phyloP scores from a whole-genome alignment of 1,140 invertebrate species.

The Cotesia glomerata region DNA sequence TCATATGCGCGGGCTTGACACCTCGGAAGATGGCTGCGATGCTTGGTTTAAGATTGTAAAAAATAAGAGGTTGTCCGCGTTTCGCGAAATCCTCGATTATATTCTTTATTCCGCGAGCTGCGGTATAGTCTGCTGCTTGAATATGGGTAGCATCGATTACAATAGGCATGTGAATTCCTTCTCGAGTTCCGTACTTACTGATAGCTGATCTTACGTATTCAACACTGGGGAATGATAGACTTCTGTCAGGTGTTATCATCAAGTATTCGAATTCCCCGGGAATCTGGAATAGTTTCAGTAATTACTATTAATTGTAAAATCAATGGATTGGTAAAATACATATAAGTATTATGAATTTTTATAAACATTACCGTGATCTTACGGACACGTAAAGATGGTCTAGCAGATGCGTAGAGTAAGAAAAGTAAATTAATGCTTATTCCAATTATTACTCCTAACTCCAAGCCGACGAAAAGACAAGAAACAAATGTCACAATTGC shows the following conservation, averaged over 20 bases:
- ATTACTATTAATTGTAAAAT: slow-evolving; percentile 13
- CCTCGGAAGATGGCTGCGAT: slow-evolving; percentile 73
- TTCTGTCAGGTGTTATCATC: slow-evolving; percentile 74
- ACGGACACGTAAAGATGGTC: slow-evolving; percentile 71
- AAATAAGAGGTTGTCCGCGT: slow-evolving; percentile 75
- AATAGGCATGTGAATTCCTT: slow-evolving; percentile 69
- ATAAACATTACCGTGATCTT: slow-evolving; percentile 62
- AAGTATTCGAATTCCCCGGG: slow-evolving; percentile 71
- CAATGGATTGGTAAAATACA: not conserved
- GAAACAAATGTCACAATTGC: slow-evolving; percentile 72
- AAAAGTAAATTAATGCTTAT: slow-evolving; percentile 75
- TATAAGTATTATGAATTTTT: slow-evolving; percentile 9
- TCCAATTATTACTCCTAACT: slow-evolving; percentile 79
- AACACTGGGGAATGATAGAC: slow-evolving; percentile 77
- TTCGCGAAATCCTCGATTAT: slow-evolving; percentile 77
- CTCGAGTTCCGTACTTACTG: slow-evolving; percentile 72
- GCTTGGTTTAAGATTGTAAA: slow-evolving; percentile 77
- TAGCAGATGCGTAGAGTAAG: slow-evolving; percentile 75
- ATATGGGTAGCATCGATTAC: slow-evolving; percentile 80
- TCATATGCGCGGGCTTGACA: slow-evolving; percentile 72
- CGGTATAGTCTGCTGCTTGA: slow-evolving; percentile 78
- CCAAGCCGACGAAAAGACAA: slow-evolving; percentile 72
- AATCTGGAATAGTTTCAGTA: slow-evolving; percentile 56
- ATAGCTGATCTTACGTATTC: slow-evolving; percentile 79
- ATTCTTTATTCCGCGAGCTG: slow-evolving; percentile 76